These are phyloP conservation scores for Naja naja DNA, from an alignment of 2,113 vertebrate species.

Conservation along the genomic window DNA sequence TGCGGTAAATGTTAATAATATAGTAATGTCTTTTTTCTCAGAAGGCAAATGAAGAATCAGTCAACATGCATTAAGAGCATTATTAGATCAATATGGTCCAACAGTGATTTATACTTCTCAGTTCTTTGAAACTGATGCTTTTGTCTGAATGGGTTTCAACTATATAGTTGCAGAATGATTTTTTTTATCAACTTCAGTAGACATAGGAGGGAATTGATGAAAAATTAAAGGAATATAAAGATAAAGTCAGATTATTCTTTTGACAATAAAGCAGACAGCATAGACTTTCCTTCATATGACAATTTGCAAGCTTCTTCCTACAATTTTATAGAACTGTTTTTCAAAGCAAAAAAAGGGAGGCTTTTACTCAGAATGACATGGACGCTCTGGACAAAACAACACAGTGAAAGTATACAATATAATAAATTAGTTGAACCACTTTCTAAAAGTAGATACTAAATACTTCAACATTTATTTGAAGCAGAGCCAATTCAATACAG, in stretches of 20 bases:
- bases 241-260: neutral
- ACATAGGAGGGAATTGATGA: neutral
- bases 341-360: neutral
- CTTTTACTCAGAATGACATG: neutral
- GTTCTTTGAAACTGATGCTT: constrained; percentile 8
- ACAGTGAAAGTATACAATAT: neutral
- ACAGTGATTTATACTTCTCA: constrained; percentile 21
- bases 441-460: neutral
- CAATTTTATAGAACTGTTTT: neutral
- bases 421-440: neutral
- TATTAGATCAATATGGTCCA: constrained; percentile 13
- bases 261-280: constrained; percentile 1
- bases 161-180: neutral
- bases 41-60: constrained; percentile 37
- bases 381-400: neutral
- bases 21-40: constrained; percentile 39
- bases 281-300: neutral
- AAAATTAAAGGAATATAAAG: neutral
- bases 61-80: constrained; percentile 37
- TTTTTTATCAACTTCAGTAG: neutral
- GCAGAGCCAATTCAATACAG: neutral
- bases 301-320: neutral
- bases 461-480: neutral
- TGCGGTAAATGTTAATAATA: constrained; percentile 21
- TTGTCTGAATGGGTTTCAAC: neutral